Evolutionary conservation across 1,140 invertebrate species (phyloP), one percentile per base, ranked within the genome.

Genomic region (Drosophila melanica): DNA sequence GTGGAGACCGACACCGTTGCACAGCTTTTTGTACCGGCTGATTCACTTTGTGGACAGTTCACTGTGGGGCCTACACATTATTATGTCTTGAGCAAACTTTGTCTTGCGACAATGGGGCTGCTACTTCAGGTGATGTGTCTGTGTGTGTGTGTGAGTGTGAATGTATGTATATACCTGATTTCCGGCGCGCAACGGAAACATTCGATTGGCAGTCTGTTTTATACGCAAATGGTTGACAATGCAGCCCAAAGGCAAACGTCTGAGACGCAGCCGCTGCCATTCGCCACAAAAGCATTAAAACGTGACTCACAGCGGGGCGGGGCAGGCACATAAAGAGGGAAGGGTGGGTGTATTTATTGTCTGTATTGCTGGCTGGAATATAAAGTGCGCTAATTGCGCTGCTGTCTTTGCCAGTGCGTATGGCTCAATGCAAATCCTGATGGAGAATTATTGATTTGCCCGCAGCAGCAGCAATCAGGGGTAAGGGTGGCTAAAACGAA

Each of bases 401-500:
- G 47, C 60, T 60, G 41, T 30, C 7, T 12, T 16, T 45, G 57
- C 33, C 37, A 14, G 9, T 45, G 57, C 33, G 11, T 16, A 20
- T 33, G 66, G 42, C 54, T 44, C 18, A 67, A 73, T 68, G 66
- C 65, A 87, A 84, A 89, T 89, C 79, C 79, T 82, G 72, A 79
- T 89, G 77, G 76, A 77, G 78, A 89, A 74, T 82, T 87, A 87
- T 87, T 87, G 82, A 87, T 87, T 87, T 89, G 71, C 81, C 70
- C 27, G 48, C 44, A 58, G 20, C 39, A 45, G 54, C 30, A 55
- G 60, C 33, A 9, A 33, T 7, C 18, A 10, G 47, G 27, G 41
- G 39, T 30, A 60, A 45, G 30, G 39, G 23, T 30, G 44, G 66
- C 59, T 62, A 69, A 81, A 85, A 77, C 51, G 20, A 39, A 62